Evolutionary conservation across 2,797 vertebrate genomes (phyloP), one percentile per base, ranked within the genome.

Genomic region (Hyperoplus lanceolatus): DNA sequence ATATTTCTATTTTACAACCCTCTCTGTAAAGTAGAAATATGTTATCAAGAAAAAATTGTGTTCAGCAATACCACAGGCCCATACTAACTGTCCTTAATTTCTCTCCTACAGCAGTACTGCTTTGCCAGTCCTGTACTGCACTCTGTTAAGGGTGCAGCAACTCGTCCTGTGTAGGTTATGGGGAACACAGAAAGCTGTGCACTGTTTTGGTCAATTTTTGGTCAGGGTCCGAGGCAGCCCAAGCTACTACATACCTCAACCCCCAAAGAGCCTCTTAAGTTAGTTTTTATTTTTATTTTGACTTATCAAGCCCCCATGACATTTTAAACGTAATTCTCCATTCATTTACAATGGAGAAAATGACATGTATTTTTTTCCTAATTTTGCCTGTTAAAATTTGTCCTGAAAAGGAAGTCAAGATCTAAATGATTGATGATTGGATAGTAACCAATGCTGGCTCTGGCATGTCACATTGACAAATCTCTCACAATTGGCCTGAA

Each of bases 51-150:
- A 95, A 94, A 94, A 59, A 29, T 88, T 96, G 97, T 99, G 92
- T 98, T 96, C 97, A 96, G 96, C 97, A 95, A 98, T 98, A 98
- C 98, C 97, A 98, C 97, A 97, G 97, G 98, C 97, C 97, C 97
- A 98, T 99, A 99, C 98, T 99, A 99, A 99, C 98, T 99, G 97
- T 99, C 97, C 98, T 99, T 99, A 99, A 99, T 99, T 99, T 99
- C 98, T 99, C 97, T 99, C 98, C 98, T 99, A 99, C 98, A 99
- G 98, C 98, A 99, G 98, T 99, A 99, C 98, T 99, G 98, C 98
- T 99, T 97, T 99, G 98, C 97, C 98, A 99, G 98, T 99, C 98
- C 98, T 99, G 98, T 99, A 94, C 98, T 99, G 98, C 98, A 97
- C 97, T 98, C 97, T 99, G 97, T 99, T 99, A 98, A 98, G 97